Evolutionary conservation across 2,113 vertebrate genomes (phyloP).

Genomic region (Mungos mungo): DNA sequence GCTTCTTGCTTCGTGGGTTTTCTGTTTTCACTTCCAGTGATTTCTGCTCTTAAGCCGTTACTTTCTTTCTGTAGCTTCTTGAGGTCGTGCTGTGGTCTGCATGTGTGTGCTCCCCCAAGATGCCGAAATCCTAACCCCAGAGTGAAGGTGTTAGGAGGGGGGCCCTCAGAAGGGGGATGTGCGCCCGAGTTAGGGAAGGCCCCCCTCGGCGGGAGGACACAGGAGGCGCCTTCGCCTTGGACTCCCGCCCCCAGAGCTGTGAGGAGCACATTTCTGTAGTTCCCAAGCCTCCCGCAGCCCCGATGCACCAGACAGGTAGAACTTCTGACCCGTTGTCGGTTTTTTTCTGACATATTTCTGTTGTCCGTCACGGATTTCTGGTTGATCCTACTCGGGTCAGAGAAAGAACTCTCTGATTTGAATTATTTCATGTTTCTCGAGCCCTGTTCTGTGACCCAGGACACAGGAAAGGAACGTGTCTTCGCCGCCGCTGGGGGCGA

Average conservation of each 20-base stretch:
- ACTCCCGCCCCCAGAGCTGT: neutral
- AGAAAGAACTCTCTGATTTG: neutral
- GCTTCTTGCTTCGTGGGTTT: neutral
- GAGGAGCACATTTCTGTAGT: neutral
- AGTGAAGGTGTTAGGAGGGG: neutral
- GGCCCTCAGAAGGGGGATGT: neutral
- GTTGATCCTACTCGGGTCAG: neutral
- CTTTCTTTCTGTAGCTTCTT: neutral
- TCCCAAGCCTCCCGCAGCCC: neutral
- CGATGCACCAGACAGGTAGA: neutral
- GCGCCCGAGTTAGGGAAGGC: neutral
- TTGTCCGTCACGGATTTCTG: neutral
- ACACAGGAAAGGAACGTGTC: too few species aligned
- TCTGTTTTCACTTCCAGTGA: neutral
- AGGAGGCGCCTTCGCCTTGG: neutral
- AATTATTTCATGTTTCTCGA: too few species aligned
- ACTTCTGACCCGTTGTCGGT: neutral
- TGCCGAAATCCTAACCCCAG: neutral
- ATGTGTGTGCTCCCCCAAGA: neutral
- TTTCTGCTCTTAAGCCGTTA: neutral
- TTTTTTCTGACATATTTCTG: neutral
- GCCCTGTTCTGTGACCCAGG: neutral
- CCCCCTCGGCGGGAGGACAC: neutral
- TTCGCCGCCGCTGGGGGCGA: too few species aligned
- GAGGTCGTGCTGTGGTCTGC: neutral